These are phyloP conservation scores for Pygmarrhopalites habei DNA, from an alignment of 1,140 invertebrate species.

Conservation along the genomic window DNA sequence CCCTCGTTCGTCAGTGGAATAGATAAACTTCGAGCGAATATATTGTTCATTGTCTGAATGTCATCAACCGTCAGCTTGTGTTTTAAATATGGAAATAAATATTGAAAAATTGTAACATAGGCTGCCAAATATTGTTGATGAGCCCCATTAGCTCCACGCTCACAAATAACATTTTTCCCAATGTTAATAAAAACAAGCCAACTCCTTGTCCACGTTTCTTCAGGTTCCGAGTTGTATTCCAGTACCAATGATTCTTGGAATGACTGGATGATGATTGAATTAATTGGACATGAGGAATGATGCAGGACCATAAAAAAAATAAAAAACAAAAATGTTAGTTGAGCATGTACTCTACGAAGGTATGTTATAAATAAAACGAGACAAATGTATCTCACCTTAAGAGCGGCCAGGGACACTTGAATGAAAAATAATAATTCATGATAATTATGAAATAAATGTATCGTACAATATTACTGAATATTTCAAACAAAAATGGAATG, in stretches of 20 bases:
- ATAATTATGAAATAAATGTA: no score
- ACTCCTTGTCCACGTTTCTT: constrained; percentile 64
- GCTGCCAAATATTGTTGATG: constrained; percentile 85
- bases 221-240: constrained; percentile 26
- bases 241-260: constrained; percentile 80
- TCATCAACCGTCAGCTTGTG: constrained; percentile 31
- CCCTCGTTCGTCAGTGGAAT: constrained; percentile 35
- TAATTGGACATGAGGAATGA: no score
- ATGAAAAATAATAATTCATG: no score
- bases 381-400: no score
- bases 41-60: constrained; percentile 21
- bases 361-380: no score
- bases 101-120: constrained; percentile 86
- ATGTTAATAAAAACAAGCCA: constrained; percentile 83
- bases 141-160: constrained; percentile 50
- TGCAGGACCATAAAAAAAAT: no score
- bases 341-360: no score
- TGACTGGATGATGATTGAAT: no score
- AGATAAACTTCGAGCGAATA: constrained; percentile 31
- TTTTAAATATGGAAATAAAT: constrained; percentile 83
- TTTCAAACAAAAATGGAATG: no score
- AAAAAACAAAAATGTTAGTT: no score
- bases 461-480: no score
- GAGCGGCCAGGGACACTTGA: constrained; percentile 84
- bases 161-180: constrained; percentile 51